phyloP scores from a whole-genome alignment of 2,113 vertebrate species.

The Ranitomeya imitator region DNA sequence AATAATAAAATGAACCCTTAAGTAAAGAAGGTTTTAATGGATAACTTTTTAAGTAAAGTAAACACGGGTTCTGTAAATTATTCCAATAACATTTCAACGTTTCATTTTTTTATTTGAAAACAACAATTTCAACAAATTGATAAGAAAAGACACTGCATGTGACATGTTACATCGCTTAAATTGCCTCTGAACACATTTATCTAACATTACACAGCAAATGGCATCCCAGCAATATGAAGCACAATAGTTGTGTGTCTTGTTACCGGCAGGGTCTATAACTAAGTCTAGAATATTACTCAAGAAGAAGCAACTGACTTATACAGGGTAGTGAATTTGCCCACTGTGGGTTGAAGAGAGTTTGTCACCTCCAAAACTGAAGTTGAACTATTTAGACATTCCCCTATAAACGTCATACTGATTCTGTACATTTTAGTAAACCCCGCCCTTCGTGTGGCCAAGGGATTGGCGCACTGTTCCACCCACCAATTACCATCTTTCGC shows the following conservation, averaged over 20 bases:
- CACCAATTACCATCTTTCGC: too few relatives aligned
- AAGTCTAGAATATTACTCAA: not conserved
- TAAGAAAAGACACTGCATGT: conserved; percentile 11
- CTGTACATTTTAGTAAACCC: too few relatives aligned
- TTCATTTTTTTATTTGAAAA: conserved; percentile 18
- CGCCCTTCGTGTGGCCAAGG: too few relatives aligned
- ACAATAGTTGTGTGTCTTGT: not conserved
- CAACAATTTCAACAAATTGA: not conserved
- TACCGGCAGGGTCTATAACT: not conserved
- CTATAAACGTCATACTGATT: too few relatives aligned
- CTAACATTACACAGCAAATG: conserved; percentile 2
- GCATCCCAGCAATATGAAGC: not conserved
- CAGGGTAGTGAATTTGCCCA: not conserved
- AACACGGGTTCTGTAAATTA: not conserved
- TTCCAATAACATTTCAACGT: not conserved
- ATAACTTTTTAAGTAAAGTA: not conserved
- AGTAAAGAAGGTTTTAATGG: not conserved
- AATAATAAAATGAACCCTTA: not conserved
- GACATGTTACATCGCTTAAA: conserved; percentile 7
- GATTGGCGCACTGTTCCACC: too few relatives aligned
- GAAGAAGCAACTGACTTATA: conserved; percentile 1
- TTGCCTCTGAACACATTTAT: not conserved
- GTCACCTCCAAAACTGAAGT: too few relatives aligned
- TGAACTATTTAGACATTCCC: too few relatives aligned
- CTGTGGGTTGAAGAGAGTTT: not conserved